Evolutionary conservation across 2,888 invertebrate species (phyloP), one percentile per base, ranked within the genome.

Genomic region (Amblyjoppa proteus): DNA sequence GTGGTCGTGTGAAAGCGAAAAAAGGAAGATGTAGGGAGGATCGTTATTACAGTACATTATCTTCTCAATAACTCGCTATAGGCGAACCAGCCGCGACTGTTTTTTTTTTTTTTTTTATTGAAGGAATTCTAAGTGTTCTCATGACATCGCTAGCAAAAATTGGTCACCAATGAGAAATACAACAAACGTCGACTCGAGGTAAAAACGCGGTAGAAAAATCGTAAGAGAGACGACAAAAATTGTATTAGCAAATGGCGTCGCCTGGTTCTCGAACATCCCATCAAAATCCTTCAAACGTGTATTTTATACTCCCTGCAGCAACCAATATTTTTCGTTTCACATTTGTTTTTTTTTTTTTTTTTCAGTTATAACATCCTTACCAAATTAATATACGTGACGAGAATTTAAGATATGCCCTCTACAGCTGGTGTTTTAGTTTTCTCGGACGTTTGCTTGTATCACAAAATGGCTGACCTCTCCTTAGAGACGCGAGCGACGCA

Each of bases 401-500:
- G 38, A 76, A 73, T 5, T 31, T 13, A 13, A 20, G 45, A 64
- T 38, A 51, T 16, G 49, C 45, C 16, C 13, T 31, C 70, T 71
- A 31, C 31, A 31, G 9, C 49, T 25, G 25, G 78, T 53, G 25
- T 34, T 34, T 31, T 64, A 34, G 64, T 64, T 64, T 34, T 31
- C n/a, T n/a, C 53, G 64, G 77, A 56, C 66, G n/a, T 31, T 69
- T 6, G 25, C 53, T 5, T 45, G 41, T 71, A 74, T 70, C 41
- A 70, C 73, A 74, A 81, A 78, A 81, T 83, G 81, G 74, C 74
- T 68, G 49, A 58, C n/a, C 2, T 16, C 16, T 13, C 28, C 49
- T 81, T 85, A 90, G 41, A 91, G 89, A 51, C 91, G 90, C 77
- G 90, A 88, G 51, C 92, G 90, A 45, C 92, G 91, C 41, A 93